Conservation (phyloP, 2,797 vertebrate species). For the Cirrhinus molitorella region DNA sequence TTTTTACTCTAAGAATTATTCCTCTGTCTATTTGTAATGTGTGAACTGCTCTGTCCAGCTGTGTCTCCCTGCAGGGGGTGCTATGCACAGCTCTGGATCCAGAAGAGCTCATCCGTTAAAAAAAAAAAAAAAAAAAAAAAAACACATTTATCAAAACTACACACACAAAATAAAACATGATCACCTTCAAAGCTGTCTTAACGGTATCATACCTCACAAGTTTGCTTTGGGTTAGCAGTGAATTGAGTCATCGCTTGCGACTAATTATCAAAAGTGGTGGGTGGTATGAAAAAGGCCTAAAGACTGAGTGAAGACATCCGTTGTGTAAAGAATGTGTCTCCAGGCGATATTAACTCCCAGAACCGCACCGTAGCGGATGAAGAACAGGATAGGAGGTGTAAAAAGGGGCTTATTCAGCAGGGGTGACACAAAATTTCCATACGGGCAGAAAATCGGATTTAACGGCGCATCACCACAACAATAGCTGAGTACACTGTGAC, state of each 20-base stretch:
- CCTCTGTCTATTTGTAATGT: background rate
- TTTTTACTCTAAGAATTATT: slow-evolving; percentile 1
- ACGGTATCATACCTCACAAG: slow-evolving; percentile 53
- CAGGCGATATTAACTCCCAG: slow-evolving; percentile 69
- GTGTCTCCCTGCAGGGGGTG: slow-evolving; percentile 47
- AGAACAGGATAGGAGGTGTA: slow-evolving; percentile 67
- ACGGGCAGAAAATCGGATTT: slow-evolving; percentile 86
- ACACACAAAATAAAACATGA: slow-evolving; percentile 52
- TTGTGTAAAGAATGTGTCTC: slow-evolving; percentile 62
- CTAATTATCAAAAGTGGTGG: slow-evolving; percentile 75
- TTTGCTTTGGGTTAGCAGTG: slow-evolving; percentile 70
- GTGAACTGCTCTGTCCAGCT: slow-evolving; percentile 24
- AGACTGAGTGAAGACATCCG: slow-evolving; percentile 55
- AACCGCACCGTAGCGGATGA: slow-evolving; percentile 60
- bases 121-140: slow-evolving; percentile 49
- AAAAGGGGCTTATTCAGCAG: slow-evolving; percentile 70
- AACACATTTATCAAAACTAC: slow-evolving; percentile 46
- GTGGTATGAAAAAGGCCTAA: slow-evolving; percentile 63
- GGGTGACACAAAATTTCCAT: slow-evolving; percentile 80
- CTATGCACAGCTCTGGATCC: slow-evolving; percentile 41
- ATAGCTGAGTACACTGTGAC: slow-evolving; percentile 71
- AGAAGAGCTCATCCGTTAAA: slow-evolving; percentile 28
- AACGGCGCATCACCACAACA: slow-evolving; percentile 82
- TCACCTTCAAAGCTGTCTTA: slow-evolving; percentile 44
- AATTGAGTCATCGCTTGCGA: slow-evolving; percentile 71